These are phyloP conservation scores for Menura novaehollandiae DNA, from an alignment of 2,113 vertebrate species.

Conservation along the genomic window DNA sequence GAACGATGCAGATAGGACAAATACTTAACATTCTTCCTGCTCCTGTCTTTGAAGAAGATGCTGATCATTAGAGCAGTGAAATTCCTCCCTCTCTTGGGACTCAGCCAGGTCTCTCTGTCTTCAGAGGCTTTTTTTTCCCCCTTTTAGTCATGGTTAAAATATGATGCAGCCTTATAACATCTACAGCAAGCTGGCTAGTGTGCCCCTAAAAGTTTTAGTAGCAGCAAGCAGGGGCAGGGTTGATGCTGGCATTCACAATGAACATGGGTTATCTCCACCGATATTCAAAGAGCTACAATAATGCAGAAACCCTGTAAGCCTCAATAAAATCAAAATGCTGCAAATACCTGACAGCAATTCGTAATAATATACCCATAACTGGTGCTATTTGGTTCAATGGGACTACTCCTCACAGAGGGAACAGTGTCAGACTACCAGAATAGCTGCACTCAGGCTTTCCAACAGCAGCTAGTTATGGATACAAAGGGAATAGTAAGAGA, in stretches of 20 bases:
- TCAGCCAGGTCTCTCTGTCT: neutral
- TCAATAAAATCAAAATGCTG: neutral
- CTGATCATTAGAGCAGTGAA: neutral
- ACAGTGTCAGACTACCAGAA: neutral
- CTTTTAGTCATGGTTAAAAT: neutral
- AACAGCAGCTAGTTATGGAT: neutral
- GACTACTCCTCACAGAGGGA: neutral
- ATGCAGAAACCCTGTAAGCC: neutral
- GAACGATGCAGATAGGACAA: neutral
- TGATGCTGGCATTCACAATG: neutral
- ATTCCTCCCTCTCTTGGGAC: neutral
- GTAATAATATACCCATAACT: neutral
- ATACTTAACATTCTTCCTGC: constrained; percentile 24
- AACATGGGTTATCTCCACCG: neutral
- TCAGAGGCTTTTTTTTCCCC: neutral
- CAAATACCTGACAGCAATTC: neutral
- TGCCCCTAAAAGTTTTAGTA: neutral
- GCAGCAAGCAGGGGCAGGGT: neutral
- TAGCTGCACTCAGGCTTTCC: neutral
- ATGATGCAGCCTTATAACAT: neutral
- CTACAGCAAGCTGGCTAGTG: neutral
- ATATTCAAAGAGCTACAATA: neutral
- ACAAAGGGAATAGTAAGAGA: neutral
- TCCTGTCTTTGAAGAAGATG: neutral
- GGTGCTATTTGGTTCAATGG: neutral